Evolutionary conservation across 2,797 vertebrate genomes (phyloP).

Genomic region (Phrynocephalus forsythii): DNA sequence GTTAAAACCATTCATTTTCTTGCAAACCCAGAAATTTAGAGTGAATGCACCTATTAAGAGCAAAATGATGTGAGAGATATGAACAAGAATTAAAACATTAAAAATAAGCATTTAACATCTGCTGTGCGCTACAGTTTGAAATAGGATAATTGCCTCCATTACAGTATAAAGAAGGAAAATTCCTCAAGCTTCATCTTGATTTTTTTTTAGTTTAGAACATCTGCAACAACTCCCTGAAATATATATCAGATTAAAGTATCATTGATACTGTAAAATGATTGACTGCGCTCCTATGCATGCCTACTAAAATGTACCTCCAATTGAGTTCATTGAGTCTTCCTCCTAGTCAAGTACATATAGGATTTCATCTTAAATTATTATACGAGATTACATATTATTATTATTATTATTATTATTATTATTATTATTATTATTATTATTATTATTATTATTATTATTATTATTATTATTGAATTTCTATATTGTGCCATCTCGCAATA

Average conservation of each 20-base stretch:
- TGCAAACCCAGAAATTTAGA: slow-evolving; percentile 22
- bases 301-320: neutral
- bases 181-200: neutral
- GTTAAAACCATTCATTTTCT: slow-evolving; percentile 24
- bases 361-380: neutral
- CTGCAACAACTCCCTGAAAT: neutral
- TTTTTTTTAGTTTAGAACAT: neutral
- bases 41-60: neutral
- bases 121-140: slow-evolving; percentile 29
- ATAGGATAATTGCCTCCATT: slow-evolving; percentile 4
- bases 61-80: slow-evolving; percentile 16
- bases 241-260: slow-evolving; percentile 24
- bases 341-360: neutral
- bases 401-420: no score
- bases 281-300: neutral
- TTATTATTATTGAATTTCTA: no score
- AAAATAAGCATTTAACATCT: slow-evolving; percentile 30
- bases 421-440: no score
- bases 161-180: slow-evolving; percentile 16
- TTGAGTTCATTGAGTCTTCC: neutral
- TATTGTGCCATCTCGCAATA: no score
- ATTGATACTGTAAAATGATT: neutral
- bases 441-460: no score
- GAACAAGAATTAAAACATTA: slow-evolving; percentile 7
- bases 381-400: neutral